Percentiles rank a stretch among this genome's conserved stretches.
These are phyloP conservation scores for Pyrocephalus nanus DNA, from an alignment of 2,797 vertebrate species.

Conservation along the genomic window DNA sequence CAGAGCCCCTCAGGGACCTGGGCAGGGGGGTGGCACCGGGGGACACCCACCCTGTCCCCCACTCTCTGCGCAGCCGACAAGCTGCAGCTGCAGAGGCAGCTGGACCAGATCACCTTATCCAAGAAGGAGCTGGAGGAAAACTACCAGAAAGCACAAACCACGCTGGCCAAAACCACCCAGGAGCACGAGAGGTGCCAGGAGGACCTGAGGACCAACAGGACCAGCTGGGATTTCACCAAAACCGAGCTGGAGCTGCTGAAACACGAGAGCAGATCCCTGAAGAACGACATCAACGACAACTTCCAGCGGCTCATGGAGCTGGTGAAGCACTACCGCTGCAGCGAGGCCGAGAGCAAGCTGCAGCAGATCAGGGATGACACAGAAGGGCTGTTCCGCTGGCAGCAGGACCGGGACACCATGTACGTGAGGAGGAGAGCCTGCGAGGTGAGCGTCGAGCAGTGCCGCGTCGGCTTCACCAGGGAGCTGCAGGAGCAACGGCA, in stretches of 20 bases:
- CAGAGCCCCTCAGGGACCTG: neutral
- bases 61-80: neutral
- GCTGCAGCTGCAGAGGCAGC: neutral
- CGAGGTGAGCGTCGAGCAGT: neutral
- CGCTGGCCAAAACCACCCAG: neutral
- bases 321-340: neutral
- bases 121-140: neutral
- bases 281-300: accelerated
- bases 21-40: neutral
- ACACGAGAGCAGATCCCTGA: neutral
- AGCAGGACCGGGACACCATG: neutral
- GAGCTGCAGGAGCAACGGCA: neutral
- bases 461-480: neutral
- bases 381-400: neutral
- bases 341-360: neutral
- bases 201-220: neutral
- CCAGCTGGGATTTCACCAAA: accelerated
- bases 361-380: accelerated
- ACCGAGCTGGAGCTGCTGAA: neutral
- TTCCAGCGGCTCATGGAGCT: neutral
- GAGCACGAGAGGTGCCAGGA: neutral
- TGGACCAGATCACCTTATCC: neutral
- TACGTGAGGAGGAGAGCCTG: neutral
- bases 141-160: too few relatives aligned
- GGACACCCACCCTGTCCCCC: neutral